Evolutionary conservation across 2,797 vertebrate genomes (phyloP).

Genomic region (Gambusia yucatana): DNA sequence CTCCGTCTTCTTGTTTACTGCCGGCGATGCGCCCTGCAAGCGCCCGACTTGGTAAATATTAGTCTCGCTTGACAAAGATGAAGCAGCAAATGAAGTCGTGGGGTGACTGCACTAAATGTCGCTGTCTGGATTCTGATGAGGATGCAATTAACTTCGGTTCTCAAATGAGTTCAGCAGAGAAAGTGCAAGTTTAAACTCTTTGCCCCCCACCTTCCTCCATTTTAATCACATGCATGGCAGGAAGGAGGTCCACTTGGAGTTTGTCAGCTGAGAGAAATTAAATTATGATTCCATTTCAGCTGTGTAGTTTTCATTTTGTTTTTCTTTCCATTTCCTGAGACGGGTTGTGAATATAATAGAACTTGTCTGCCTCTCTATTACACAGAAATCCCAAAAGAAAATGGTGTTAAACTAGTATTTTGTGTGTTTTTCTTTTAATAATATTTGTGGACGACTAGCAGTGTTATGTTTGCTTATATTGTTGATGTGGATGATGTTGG

Average conservation of each 20-base stretch:
- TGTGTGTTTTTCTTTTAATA: neutral
- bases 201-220: neutral
- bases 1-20: conserved; percentile 51
- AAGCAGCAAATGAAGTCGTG: conserved; percentile 37
- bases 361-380: neutral
- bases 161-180: conserved; percentile 24
- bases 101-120: conserved; percentile 36
- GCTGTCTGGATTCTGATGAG: conserved; percentile 49
- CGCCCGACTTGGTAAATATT: conserved; percentile 48
- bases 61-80: conserved; percentile 49
- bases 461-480: neutral
- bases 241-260: conserved; percentile 39
- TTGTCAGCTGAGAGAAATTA: conserved; percentile 58
- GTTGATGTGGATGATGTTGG: neutral
- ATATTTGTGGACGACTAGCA: neutral
- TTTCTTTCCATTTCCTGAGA: conserved; percentile 15
- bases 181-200: conserved; percentile 19
- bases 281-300: conserved; percentile 67
- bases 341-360: conserved; percentile 15
- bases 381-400: neutral
- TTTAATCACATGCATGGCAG: conserved; percentile 30
- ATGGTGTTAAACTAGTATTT: neutral
- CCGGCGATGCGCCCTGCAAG: conserved; percentile 13
- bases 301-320: conserved; percentile 27
- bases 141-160: conserved; percentile 55